Evolutionary conservation across 92 coral and sea anemone genomes (phyloP).

Genomic region (Paragorgia papillata): DNA sequence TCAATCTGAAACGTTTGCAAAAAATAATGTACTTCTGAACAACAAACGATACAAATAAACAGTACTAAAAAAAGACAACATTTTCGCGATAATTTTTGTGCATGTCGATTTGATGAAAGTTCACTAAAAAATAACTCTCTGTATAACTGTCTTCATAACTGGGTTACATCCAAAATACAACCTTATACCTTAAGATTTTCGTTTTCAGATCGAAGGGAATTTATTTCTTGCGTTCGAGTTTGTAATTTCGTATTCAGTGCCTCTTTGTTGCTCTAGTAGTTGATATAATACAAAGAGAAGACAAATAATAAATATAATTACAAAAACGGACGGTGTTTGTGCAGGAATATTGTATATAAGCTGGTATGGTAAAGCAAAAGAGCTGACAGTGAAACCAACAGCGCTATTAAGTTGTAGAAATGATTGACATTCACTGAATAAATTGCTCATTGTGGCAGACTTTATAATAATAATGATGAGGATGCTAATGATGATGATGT

Average conservation of each 20-base stretch:
- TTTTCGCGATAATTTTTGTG: neutral
- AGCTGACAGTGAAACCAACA: too few relatives aligned
- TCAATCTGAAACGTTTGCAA: conserved; percentile 66
- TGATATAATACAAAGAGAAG: neutral
- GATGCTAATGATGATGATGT: too few relatives aligned
- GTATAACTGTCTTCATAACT: too few relatives aligned
- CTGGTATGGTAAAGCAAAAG: too few relatives aligned
- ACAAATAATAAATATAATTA: neutral
- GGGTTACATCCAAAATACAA: neutral
- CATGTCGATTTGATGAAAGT: too few relatives aligned
- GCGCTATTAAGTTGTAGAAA: too few relatives aligned
- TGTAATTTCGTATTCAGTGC: conserved; percentile 80
- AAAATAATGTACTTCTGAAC: neutral
- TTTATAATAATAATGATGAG: too few relatives aligned
- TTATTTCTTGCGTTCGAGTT: conserved; percentile 89
- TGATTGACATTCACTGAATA: too few relatives aligned
- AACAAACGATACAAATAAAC: neutral
- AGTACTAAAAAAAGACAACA: neutral
- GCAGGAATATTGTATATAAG: neutral
- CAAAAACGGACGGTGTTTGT: neutral
- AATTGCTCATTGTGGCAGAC: too few relatives aligned
- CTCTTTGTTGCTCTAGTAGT: conserved; percentile 81
- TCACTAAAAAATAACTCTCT: too few relatives aligned
- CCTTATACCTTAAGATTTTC: conserved; percentile 77
- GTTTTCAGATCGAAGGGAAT: conserved; percentile 82